phyloP scores from a whole-genome alignment of 2,113 vertebrate species.

The Cottus gobio region DNA sequence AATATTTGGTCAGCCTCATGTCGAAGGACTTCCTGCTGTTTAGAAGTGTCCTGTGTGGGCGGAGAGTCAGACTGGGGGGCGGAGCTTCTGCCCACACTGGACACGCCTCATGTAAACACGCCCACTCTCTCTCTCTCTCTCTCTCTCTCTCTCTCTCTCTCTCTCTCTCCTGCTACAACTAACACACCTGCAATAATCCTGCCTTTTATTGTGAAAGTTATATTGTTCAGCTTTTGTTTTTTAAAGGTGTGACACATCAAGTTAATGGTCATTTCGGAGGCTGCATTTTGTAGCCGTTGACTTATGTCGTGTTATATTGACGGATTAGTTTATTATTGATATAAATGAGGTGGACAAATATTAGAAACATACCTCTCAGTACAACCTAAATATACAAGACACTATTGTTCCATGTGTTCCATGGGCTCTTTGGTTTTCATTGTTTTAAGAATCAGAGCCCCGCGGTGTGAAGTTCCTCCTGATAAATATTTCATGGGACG shows the following conservation, averaged over 20 bases:
- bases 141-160: too few relatives aligned
- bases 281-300: too few relatives aligned
- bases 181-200: too few relatives aligned
- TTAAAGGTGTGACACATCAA: too few relatives aligned
- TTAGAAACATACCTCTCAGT: background rate
- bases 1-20: slow-evolving; percentile 39
- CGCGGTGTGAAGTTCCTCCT: slow-evolving; percentile 55
- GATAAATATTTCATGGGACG: slow-evolving; percentile 71
- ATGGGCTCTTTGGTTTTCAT: slow-evolving; percentile 46
- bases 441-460: slow-evolving; percentile 63
- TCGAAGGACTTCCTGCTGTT: slow-evolving; percentile 41
- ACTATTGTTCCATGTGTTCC: too few relatives aligned
- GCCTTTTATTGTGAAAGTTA: background rate
- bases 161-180: too few relatives aligned
- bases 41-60: slow-evolving; percentile 66
- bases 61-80: slow-evolving; percentile 54
- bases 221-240: background rate
- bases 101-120: slow-evolving; percentile 72
- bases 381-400: too few relatives aligned
- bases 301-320: too few relatives aligned
- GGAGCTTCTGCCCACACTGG: slow-evolving; percentile 65
- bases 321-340: background rate
- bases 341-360: background rate
- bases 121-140: slow-evolving; percentile 35
- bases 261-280: too few relatives aligned